These are phyloP conservation scores for Miltochrista miniata DNA, from an alignment of 2,888 invertebrate genomes.

Conservation along the genomic window DNA sequence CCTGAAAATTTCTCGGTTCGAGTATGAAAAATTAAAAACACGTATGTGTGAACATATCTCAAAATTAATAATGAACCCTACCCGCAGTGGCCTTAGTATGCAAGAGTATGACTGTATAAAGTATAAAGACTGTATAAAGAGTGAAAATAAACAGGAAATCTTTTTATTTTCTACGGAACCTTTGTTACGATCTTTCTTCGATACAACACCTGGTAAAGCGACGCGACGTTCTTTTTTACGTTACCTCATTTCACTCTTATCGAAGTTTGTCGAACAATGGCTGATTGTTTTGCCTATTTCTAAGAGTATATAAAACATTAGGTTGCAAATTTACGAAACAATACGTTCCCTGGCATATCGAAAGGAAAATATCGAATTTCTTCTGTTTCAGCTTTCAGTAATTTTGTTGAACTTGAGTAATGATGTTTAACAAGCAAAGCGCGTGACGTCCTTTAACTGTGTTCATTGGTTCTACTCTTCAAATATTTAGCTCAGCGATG, in stretches of 20 bases:
- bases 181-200: neutral
- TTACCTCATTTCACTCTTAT: constrained; percentile 45
- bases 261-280: constrained; percentile 61
- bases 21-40: too few relatives aligned
- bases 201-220: constrained; percentile 21
- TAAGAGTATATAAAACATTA: constrained; percentile 68
- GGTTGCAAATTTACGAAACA: constrained; percentile 39
- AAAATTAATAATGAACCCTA: too few relatives aligned
- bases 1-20: too few relatives aligned
- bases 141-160: too few relatives aligned
- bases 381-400: constrained; percentile 39
- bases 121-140: too few relatives aligned
- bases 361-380: constrained; percentile 43
- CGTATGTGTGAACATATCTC: too few relatives aligned
- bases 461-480: constrained; percentile 6
- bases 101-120: too few relatives aligned
- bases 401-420: constrained; percentile 25
- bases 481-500: constrained; percentile 16
- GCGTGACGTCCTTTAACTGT: constrained; percentile 21
- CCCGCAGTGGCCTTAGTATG: too few relatives aligned
- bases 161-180: neutral
- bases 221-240: constrained; percentile 28
- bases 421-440: constrained; percentile 19
- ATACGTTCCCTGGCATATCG: constrained; percentile 36
- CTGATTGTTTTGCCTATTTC: constrained; percentile 61